Conservation (phyloP, 2,113 vertebrate species). For the Nicator chloris region DNA sequence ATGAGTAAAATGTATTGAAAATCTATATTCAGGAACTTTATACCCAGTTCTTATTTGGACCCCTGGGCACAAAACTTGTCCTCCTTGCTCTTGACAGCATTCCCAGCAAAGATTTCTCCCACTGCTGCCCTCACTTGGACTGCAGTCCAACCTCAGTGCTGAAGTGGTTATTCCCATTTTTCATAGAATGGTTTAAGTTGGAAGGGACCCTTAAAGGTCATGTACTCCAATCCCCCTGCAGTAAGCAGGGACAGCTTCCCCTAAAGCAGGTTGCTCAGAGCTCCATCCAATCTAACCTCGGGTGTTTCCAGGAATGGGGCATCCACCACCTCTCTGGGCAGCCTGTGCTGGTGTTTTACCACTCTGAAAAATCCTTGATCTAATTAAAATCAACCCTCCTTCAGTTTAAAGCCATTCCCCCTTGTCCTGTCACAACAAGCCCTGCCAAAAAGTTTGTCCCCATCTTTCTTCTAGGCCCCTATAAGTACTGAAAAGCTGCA, state of each 20-base stretch:
- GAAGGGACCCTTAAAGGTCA: neutral
- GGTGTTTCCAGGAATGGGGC: neutral
- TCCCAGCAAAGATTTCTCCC: neutral
- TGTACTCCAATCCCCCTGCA: neutral
- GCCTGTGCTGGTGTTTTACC: neutral
- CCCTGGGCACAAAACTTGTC: neutral
- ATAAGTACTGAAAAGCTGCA: neutral
- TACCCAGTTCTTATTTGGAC: neutral
- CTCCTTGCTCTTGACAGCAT: neutral
- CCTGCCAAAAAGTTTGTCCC: neutral
- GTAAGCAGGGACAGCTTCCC: neutral
- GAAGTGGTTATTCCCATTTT: neutral
- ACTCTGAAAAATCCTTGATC: neutral
- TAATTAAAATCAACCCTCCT: neutral
- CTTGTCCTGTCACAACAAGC: neutral
- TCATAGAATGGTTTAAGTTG: neutral
- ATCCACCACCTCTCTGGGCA: neutral
- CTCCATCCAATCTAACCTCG: fast-evolving
- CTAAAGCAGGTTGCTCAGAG: neutral
- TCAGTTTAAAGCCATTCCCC: neutral
- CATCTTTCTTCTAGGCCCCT: neutral
- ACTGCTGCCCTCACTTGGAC: fast-evolving
- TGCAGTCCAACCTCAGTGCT: neutral
- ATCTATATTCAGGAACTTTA: neutral
- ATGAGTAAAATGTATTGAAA: neutral